phyloP scores from a whole-genome alignment of 2,888 invertebrate genomes.

The Seladonia tumulorum region DNA sequence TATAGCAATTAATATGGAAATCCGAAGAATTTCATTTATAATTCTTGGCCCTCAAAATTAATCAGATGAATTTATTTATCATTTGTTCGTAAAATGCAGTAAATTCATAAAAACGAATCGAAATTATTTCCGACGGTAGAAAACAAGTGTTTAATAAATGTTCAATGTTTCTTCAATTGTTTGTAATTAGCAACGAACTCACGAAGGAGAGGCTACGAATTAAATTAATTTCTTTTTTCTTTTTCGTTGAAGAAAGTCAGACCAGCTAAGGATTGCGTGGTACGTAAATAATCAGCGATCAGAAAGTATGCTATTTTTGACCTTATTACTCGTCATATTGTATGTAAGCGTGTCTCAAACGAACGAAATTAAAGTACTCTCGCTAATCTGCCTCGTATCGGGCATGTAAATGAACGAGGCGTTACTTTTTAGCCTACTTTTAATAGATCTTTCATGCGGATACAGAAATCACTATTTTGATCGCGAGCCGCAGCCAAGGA shows the following conservation, averaged over 20 bases:
- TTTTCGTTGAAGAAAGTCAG: background rate
- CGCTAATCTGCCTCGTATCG: background rate
- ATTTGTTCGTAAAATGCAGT: too few species aligned
- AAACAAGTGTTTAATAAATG: too few species aligned
- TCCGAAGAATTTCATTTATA: too few species aligned
- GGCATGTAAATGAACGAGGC: background rate
- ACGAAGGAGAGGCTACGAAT: background rate
- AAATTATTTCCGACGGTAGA: background rate
- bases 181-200: background rate
- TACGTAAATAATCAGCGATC: background rate
- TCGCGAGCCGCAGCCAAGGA: constrained; percentile 7
- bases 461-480: constrained; percentile 14
- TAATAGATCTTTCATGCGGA: constrained; percentile 15
- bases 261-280: background rate
- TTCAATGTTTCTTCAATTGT: too few species aligned
- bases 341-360: background rate
- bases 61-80: too few species aligned
- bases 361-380: constrained; percentile 3
- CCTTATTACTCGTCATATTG: background rate
- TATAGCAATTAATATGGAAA: too few species aligned
- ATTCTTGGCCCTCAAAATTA: too few species aligned
- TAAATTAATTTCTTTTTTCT: background rate
- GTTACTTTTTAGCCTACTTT: constrained; percentile 3
- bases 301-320: background rate
- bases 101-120: too few species aligned